Evolutionary conservation across 2,797 vertebrate species (phyloP).

Genomic region (Chlorospingus flavigularis): DNA sequence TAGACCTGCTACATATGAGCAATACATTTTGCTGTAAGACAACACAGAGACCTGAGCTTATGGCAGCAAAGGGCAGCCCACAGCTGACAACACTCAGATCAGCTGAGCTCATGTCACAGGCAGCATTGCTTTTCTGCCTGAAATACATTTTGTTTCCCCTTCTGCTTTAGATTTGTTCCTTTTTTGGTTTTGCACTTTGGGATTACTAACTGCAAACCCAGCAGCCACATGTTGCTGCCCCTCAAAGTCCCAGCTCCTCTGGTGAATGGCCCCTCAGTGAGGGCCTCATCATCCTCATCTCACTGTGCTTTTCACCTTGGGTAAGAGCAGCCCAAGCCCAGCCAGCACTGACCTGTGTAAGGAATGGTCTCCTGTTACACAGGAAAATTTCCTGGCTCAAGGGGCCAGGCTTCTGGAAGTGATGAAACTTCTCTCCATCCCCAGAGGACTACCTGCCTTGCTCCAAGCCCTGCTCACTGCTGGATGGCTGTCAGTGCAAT

Average conservation of each 20-base stretch:
- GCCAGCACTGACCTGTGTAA: not conserved
- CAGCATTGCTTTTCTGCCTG: not conserved
- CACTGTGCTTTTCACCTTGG: not conserved
- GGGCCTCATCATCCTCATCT: not conserved
- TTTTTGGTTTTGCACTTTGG: not conserved
- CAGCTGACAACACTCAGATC: not conserved
- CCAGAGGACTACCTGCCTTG: not conserved
- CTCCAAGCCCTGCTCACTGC: not conserved
- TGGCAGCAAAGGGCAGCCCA: not conserved
- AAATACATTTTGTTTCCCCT: not conserved
- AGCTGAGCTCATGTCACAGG: not conserved
- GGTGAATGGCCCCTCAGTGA: accelerated
- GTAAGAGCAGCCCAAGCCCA: not conserved
- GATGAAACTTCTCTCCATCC: not conserved
- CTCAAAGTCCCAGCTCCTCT: not conserved
- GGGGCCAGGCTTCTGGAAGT: not conserved
- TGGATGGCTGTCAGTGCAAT: not conserved
- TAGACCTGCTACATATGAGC: not conserved
- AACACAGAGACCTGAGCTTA: not conserved
- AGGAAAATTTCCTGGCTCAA: not conserved
- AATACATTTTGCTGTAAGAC: not conserved
- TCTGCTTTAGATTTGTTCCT: not conserved
- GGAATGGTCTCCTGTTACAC: accelerated
- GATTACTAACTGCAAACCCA: not conserved
- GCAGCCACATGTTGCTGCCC: not conserved